Conservation (phyloP, 92 coral and sea anemone species). For the Meandrina meandrites region DNA sequence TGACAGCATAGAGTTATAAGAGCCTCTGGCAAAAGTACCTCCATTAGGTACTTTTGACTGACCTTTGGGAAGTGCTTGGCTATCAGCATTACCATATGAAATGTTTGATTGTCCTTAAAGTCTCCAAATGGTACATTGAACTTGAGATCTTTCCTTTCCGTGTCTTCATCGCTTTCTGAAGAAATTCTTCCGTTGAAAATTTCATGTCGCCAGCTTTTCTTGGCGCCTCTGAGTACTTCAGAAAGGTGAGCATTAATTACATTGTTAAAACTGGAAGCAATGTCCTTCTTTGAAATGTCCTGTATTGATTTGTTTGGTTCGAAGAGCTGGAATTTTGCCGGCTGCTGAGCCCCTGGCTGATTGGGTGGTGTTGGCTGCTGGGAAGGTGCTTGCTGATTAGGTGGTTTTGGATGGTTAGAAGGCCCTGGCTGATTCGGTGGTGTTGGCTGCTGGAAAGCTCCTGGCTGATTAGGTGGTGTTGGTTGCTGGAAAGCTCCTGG, state of each 20-base stretch:
- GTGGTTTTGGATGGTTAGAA: no score
- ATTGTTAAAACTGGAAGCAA: no score
- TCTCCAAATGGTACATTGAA: not conserved
- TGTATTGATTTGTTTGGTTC: not conserved
- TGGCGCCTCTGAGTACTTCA: not conserved
- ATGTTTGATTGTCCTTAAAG: not conserved
- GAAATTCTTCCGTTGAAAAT: not conserved
- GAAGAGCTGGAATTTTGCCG: not conserved
- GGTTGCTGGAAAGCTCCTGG: not conserved
- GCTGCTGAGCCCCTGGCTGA: not conserved
- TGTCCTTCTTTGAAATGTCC: not conserved
- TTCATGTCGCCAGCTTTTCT: not conserved
- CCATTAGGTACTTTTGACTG: not conserved
- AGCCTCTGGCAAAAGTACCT: slow-evolving; percentile 49
- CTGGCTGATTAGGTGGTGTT: no score
- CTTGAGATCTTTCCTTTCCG: not conserved
- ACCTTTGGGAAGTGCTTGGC: not conserved
- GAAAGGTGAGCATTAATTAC: not conserved
- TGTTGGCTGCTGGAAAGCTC: no score
- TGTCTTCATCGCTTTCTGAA: not conserved
- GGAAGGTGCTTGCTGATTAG: not conserved
- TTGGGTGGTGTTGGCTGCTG: not conserved
- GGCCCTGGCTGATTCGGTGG: no score
- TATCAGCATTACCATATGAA: not conserved
- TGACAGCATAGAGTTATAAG: slow-evolving; percentile 26